Conservation (phyloP, 2,888 invertebrate genomes). For the Sussaba pulchella region DNA sequence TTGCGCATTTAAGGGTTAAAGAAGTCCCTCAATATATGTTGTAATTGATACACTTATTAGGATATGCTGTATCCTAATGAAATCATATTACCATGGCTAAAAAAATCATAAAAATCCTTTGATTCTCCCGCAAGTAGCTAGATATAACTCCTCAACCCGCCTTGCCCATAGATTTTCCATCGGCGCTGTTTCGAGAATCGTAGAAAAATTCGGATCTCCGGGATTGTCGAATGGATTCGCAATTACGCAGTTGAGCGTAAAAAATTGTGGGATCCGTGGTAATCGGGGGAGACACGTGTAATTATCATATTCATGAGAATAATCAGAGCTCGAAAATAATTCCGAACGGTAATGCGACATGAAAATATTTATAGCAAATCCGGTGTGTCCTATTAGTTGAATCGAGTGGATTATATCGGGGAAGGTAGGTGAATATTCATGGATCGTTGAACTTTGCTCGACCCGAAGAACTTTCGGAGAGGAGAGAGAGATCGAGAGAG, state of each 20-base stretch:
- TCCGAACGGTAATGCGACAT: background rate
- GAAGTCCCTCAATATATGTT: too few species aligned
- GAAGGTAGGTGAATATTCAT: conserved; percentile 57
- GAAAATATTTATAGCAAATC: conserved; percentile 45
- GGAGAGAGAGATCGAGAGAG: background rate
- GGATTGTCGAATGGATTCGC: conserved; percentile 50
- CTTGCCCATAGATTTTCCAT: background rate
- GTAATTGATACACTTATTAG: too few species aligned
- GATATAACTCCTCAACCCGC: too few species aligned
- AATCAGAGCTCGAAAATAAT: conserved; percentile 6
- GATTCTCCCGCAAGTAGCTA: too few species aligned
- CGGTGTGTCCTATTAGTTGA: conserved; percentile 35
- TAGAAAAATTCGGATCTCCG: background rate
- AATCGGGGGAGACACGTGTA: conserved; percentile 20
- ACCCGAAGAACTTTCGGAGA: conserved; percentile 35
- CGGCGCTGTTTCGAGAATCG: background rate
- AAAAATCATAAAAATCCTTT: too few species aligned
- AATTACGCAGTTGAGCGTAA: conserved; percentile 60
- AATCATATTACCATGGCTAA: too few species aligned
- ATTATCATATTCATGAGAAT: conserved; percentile 68
- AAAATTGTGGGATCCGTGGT: conserved; percentile 17
- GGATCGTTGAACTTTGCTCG: conserved; percentile 33
- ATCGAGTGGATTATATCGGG: conserved; percentile 54
- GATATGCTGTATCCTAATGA: too few species aligned
- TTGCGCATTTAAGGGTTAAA: too few species aligned